phyloP scores from a whole-genome alignment of 64 coral and sea anemone species.

The Acropora tenuis region DNA sequence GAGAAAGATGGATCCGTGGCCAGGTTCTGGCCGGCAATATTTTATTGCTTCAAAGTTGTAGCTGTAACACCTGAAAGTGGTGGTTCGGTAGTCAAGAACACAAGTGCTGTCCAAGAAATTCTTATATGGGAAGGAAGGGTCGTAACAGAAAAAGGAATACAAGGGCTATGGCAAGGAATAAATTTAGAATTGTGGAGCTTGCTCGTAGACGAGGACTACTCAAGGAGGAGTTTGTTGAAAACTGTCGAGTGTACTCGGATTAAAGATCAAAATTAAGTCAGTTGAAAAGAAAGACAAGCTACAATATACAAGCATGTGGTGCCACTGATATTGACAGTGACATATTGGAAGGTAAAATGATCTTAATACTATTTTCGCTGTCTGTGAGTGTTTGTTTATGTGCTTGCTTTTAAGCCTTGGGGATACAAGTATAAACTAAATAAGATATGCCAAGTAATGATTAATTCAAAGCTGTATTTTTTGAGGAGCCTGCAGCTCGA shows the following conservation, averaged over 20 bases:
- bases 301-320: conserved; percentile 6
- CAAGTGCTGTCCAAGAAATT: conserved; percentile 42
- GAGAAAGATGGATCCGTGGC: conserved; percentile 56
- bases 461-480: conserved; percentile 14
- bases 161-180: conserved; percentile 54
- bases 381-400: conserved; percentile 14
- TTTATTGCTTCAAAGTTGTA: conserved; percentile 15
- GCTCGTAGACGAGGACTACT: conserved; percentile 29
- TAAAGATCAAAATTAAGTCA: conserved; percentile 42
- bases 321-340: conserved; percentile 24
- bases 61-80: conserved; percentile 37
- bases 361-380: conserved; percentile 22
- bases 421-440: conserved; percentile 14
- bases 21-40: not conserved
- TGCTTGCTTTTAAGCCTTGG: conserved; percentile 4
- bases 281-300: conserved; percentile 59
- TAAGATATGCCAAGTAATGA: conserved; percentile 15
- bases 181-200: conserved; percentile 44
- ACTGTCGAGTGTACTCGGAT: conserved; percentile 27
- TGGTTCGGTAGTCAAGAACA: conserved; percentile 53
- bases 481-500: conserved; percentile 20
- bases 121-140: conserved; percentile 47
- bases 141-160: conserved; percentile 41
- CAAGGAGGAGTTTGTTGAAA: conserved; percentile 60
- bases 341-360: conserved; percentile 15